Evolutionary conservation across 2,888 invertebrate species (phyloP).

Genomic region (Aleiodes alternator): DNA sequence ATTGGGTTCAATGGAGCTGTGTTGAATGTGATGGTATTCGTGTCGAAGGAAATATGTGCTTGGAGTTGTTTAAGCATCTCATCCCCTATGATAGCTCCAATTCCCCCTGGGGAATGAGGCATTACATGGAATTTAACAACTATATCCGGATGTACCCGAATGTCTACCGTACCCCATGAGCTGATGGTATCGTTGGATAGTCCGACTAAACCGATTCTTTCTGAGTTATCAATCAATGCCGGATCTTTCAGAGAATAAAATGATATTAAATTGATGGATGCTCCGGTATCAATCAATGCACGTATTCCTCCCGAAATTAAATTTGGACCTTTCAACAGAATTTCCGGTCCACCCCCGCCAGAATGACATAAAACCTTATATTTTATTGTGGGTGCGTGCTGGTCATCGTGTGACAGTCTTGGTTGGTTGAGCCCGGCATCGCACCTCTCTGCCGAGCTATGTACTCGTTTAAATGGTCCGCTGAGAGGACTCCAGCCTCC

Average conservation of each 20-base stretch:
- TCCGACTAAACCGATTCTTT: neutral
- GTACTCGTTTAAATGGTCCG: neutral
- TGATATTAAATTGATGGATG: neutral
- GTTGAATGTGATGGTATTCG: neutral
- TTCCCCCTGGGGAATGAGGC: neutral
- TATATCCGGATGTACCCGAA: neutral
- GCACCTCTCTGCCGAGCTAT: neutral
- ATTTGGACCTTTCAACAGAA: neutral
- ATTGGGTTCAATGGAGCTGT: neutral
- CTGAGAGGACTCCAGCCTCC: neutral
- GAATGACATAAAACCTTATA: no score
- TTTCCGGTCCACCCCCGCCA: no score
- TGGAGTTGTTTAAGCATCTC: neutral
- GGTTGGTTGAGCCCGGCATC: neutral
- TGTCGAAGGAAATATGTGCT: neutral
- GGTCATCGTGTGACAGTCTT: neutral
- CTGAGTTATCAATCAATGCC: no score
- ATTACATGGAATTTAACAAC: neutral
- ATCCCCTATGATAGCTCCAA: neutral
- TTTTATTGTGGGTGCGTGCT: neutral
- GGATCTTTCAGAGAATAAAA: neutral
- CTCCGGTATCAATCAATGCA: neutral
- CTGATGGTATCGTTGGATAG: neutral
- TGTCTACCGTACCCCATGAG: neutral
- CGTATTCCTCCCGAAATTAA: neutral